Conservation (phyloP, 2,888 invertebrate species). For the Acrobasis repandana region DNA sequence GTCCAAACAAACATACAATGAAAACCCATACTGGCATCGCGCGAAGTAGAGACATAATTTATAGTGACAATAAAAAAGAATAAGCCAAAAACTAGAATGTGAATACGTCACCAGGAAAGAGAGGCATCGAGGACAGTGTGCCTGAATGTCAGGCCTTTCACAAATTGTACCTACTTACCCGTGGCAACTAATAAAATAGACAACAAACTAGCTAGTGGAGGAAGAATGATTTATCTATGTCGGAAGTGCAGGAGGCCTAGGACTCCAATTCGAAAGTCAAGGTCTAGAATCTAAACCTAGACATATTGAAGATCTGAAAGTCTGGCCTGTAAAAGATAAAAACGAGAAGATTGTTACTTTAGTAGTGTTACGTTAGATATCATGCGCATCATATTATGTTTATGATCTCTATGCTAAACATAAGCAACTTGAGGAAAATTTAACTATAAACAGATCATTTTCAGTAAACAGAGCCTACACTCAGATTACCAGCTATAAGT, state of each 20-base stretch:
- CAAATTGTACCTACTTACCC: neutral
- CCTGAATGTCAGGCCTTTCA: slow-evolving; percentile 4
- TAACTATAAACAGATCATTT: slow-evolving; percentile 3
- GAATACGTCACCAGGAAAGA: slow-evolving; percentile 7
- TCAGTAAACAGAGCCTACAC: neutral
- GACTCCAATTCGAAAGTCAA: no score
- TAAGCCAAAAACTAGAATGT: neutral
- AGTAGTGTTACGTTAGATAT: no score
- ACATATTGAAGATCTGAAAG: no score
- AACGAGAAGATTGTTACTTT: no score
- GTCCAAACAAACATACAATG: no score
- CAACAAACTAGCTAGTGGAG: neutral
- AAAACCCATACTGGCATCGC: no score
- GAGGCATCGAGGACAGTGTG: neutral
- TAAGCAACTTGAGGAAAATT: neutral
- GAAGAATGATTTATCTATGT: slow-evolving; percentile 4
- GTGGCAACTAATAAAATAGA: neutral
- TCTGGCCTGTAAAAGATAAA: no score
- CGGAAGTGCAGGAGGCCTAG: neutral
- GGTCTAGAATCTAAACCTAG: no score
- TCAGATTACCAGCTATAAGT: neutral
- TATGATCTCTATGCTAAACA: neutral
- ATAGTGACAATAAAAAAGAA: neutral
- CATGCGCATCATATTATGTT: no score
- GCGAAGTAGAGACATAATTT: no score